These are phyloP conservation scores for Dryomyza anilis DNA, from an alignment of 2,888 invertebrate genomes.

Conservation along the genomic window DNA sequence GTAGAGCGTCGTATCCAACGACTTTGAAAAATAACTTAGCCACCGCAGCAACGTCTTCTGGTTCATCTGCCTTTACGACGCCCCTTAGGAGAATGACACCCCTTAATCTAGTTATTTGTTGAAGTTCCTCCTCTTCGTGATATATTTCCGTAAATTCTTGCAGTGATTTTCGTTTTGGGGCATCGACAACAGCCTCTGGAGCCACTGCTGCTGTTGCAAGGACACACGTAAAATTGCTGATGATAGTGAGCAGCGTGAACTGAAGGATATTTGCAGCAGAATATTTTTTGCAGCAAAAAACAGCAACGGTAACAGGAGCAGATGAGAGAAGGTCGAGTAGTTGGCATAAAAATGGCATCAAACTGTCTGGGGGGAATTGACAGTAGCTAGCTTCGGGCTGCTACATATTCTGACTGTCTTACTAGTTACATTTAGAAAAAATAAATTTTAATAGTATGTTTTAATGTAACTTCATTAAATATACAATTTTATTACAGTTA, in stretches of 20 bases:
- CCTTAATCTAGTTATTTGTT: not conserved
- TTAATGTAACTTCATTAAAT: no score
- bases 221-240: not conserved
- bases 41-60: not conserved
- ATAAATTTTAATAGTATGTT: no score
- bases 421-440: not conserved
- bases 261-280: no score
- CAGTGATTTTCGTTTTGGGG: constrained; percentile 26
- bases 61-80: not conserved
- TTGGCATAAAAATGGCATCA: constrained; percentile 15
- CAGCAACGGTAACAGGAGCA: not conserved
- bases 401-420: no score
- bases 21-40: constrained; percentile 23
- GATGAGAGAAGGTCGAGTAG: not conserved
- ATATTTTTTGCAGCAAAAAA: no score
- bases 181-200: not conserved
- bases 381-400: no score
- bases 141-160: constrained; percentile 13
- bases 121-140: constrained; percentile 7
- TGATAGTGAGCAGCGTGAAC: not conserved
- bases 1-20: no score
- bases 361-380: constrained; percentile 25
- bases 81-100: not conserved
- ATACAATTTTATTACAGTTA: no score
- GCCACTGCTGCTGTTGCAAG: not conserved